Evolutionary conservation across 2,113 vertebrate species (phyloP), one percentile per base, ranked within the genome.

Genomic region (Serinus canaria): DNA sequence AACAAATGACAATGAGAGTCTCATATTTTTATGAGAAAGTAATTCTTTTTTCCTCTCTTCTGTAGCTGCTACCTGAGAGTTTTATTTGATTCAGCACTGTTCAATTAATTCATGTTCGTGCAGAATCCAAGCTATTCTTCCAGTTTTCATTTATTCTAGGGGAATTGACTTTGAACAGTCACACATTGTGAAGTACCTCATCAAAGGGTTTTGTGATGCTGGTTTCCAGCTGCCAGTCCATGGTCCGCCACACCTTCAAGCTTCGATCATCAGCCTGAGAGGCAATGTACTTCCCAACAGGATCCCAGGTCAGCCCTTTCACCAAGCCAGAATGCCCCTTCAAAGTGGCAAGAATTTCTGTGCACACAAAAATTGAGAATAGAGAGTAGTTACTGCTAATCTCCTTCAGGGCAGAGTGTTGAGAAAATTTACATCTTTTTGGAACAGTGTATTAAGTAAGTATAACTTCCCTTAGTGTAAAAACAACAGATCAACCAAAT

Each of bases 241-340:
- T 97, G 1, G 99, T 99, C 90, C 99, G 97, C 99, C 99, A 99
- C 78, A 99, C 99, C 82, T 99, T 99, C 60, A 99, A 97, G 53
- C 99, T 99, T 74, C 98, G 98, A 98, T 99, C 99, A 24, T 99
- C 99, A 13, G 99, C 99, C 97, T 99, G 99, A 11, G 99, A 99
- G 21, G 99, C 99, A 21, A 99, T 99, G 47, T 99, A 99, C 55
- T 99, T 99, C 33, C 99, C 99, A 52, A 99, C 99, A 21, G 99
- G 99, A 74, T 99, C 99, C 99, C 99, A 99, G 23, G 99, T 99
- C 86, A 99, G 97, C 25, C 99, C 99, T 89, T 99, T 99, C 10
- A 99, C 99, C 97, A 99, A 95, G 35, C 99, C 99, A 1, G 99
- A 99, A 97, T 99, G 99, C 19, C 99, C 99, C 82, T 98, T 98